phyloP scores from a whole-genome alignment of 92 coral and sea anemone genomes.

The Epizoanthus rinbou region DNA sequence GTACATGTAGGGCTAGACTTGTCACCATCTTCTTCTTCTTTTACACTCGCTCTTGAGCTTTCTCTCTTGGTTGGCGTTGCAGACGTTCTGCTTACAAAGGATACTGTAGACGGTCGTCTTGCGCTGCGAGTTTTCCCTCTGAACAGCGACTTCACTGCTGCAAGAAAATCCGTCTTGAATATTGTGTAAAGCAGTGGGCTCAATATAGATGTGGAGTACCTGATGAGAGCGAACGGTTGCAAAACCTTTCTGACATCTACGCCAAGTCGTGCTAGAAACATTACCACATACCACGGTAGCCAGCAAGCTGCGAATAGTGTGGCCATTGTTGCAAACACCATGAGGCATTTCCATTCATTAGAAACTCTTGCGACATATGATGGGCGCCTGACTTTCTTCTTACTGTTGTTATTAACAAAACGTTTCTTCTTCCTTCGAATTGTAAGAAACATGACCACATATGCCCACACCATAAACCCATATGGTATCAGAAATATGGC shows the following conservation, averaged over 20 bases:
- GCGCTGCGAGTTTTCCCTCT: not conserved
- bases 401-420: not conserved
- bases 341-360: conserved; percentile 48
- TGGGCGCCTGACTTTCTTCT: not conserved
- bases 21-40: too few relatives aligned
- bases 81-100: not conserved
- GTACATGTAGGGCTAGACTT: too few relatives aligned
- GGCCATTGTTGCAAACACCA: conserved; percentile 58
- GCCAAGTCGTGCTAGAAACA: not conserved
- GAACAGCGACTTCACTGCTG: conserved; percentile 27
- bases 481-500: conserved; percentile 49
- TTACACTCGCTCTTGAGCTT: too few relatives aligned
- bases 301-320: conserved; percentile 51
- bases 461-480: conserved; percentile 53
- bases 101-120: not conserved
- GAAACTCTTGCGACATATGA: conserved; percentile 6
- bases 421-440: conserved; percentile 31
- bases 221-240: conserved; percentile 25
- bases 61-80: too few relatives aligned
- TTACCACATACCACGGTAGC: conserved; percentile 51
- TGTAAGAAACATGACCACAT: conserved; percentile 42
- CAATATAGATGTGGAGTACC: conserved; percentile 51
- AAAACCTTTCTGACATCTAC: not conserved
- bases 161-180: conserved; percentile 46
- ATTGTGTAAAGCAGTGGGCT: conserved; percentile 55